Percentiles rank a stretch among this genome's conserved stretches.
Conservation (phyloP, 2,888 invertebrate genomes). For the Ormyrus thymus region DNA sequence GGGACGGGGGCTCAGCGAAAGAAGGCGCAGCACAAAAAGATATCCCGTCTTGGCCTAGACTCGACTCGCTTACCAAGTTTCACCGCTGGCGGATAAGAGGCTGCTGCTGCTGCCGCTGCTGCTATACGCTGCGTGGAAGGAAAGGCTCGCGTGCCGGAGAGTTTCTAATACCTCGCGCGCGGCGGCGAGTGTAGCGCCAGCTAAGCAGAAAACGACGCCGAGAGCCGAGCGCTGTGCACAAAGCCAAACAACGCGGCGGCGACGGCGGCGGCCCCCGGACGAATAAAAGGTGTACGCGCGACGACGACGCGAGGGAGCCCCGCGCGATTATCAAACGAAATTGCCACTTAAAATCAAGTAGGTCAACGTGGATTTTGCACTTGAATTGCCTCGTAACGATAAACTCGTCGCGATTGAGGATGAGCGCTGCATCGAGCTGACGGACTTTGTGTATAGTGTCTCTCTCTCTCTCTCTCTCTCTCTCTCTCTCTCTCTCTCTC, state of each 20-base stretch:
- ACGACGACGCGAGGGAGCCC: background rate
- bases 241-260: background rate
- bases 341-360: conserved; percentile 50
- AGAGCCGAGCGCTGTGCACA: background rate
- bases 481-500: too few relatives aligned
- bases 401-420: conserved; percentile 40
- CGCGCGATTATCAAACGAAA: conserved; percentile 48
- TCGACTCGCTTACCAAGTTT: conserved; percentile 15
- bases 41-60: conserved; percentile 36
- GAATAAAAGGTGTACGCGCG: background rate
- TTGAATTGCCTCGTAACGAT: conserved; percentile 47
- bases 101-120: background rate
- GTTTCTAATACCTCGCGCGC: background rate
- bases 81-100: conserved; percentile 39
- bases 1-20: background rate
- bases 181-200: background rate
- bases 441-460: too few relatives aligned
- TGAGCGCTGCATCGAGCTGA: background rate
- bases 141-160: conserved; percentile 9
- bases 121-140: background rate
- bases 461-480: too few relatives aligned
- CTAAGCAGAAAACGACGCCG: conserved; percentile 32
- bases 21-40: conserved; percentile 13
- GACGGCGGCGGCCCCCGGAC: too few relatives aligned
- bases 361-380: conserved; percentile 50